phyloP scores from a whole-genome alignment of 2,797 vertebrate genomes.

The Emydoidea blandingii region DNA sequence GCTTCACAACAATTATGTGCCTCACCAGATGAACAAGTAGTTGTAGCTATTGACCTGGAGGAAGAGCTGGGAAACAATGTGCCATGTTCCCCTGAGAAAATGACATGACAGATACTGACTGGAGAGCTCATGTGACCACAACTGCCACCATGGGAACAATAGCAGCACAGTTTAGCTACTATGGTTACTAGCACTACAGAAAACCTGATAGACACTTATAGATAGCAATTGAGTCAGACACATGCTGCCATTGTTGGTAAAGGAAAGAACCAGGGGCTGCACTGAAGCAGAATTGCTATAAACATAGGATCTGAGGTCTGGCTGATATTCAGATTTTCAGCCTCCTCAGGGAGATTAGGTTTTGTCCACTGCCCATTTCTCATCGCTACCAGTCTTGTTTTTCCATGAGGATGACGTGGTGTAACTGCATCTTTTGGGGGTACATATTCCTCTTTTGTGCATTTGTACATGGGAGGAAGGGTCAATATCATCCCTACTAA shows the following conservation, averaged over 20 bases:
- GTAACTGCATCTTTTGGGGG: constrained; percentile 8
- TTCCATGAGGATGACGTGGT: background rate
- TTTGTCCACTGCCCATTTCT: background rate
- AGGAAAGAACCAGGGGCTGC: background rate
- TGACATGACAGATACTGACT: background rate
- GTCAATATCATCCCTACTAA: background rate
- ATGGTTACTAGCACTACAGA: background rate
- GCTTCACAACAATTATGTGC: background rate
- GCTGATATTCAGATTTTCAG: background rate
- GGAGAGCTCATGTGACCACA: constrained; percentile 21
- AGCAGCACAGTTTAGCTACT: constrained; percentile 15
- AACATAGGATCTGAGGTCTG: background rate
- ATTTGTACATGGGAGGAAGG: background rate
- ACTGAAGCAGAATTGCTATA: background rate
- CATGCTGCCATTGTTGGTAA: background rate
- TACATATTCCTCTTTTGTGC: background rate
- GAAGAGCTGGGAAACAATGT: background rate
- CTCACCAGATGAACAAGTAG: background rate
- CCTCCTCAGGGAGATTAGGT: background rate
- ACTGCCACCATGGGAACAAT: constrained; percentile 8
- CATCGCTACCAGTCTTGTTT: background rate
- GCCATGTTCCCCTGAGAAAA: background rate
- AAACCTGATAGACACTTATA: background rate
- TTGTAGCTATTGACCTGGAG: background rate
- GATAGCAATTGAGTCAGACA: background rate